Evolutionary conservation across 2,797 vertebrate species (phyloP), one percentile per base, ranked within the genome.

Genomic region (Enoplosus armatus): DNA sequence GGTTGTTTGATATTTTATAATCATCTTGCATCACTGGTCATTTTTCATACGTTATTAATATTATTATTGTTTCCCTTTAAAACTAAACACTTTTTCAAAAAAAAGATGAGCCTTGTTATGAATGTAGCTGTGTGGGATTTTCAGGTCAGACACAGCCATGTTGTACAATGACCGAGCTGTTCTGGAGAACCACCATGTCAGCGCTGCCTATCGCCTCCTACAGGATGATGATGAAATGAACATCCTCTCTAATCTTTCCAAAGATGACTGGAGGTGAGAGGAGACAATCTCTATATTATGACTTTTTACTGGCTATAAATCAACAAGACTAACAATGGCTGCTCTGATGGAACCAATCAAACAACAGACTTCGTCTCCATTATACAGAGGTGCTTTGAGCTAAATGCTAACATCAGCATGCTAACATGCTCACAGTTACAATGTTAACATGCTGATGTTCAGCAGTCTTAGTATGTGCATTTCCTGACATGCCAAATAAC

Each of bases 241-340:
- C 91, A 99, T 99, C 91, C 90, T 99, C 47, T 92, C 93, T 69
- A 98, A 99, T 87, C 94, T 99, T 67, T 97, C 97, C 26, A 99
- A 97, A 91, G 97, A 99, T 3, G 97, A 99, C 90, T 99, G 98
- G 98, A 98, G 97, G 98, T 99, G 90, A 95, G 93, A 37, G 1
- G 6, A 58, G 4, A 47, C 29, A 0, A 8, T 20, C 3, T 37
- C 0, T 5, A 14, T 33, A 11, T 43, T 48, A 4, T 15, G 5
- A 0, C 12, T 9, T 37, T 61, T 61, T 6, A 45, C 10, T 63
- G 24, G 4, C 54, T 39, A 10, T 31, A 33, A 41, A 53, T 29
- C 16, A 51, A 20, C 4, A 33, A 12, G 22, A 56, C 24, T 50
- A 15, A 24, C 7, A 43, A 7, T 26, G 26, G 18, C 39, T 14